Percentiles rank a stretch among this genome's conserved stretches.
Evolutionary conservation across 2,888 invertebrate genomes (phyloP).

Genomic region (Brenthis ino): DNA sequence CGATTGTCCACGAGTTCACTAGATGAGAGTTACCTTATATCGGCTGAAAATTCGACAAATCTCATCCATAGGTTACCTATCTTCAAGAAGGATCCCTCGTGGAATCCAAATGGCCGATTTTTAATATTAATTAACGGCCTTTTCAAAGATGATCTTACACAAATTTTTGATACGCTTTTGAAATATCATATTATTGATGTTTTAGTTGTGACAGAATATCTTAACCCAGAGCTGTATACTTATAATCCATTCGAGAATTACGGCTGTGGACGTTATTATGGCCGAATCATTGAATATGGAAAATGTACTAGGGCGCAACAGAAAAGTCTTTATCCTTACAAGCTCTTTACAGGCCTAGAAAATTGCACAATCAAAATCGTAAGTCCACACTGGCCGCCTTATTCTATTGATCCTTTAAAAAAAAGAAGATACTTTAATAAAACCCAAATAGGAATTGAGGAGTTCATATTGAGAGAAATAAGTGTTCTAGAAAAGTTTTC

Average conservation of each 20-base stretch:
- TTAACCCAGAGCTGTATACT: slow-evolving; percentile 50
- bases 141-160: slow-evolving; percentile 35
- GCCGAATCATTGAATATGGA: slow-evolving; percentile 51
- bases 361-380: slow-evolving; percentile 56
- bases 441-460: slow-evolving; percentile 42
- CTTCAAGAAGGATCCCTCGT: slow-evolving; percentile 46
- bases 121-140: slow-evolving; percentile 49
- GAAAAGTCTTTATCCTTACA: slow-evolving; percentile 48
- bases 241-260: slow-evolving; percentile 63
- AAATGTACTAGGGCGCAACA: slow-evolving; percentile 45
- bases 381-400: slow-evolving; percentile 57
- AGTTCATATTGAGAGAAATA: slow-evolving; percentile 48
- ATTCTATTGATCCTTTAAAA: slow-evolving; percentile 43
- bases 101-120: slow-evolving; percentile 55
- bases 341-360: slow-evolving; percentile 49
- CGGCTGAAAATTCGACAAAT: slow-evolving; percentile 37
- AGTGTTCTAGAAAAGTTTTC: slow-evolving; percentile 52
- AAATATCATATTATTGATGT: slow-evolving; percentile 48
- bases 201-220: slow-evolving; percentile 49
- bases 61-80: slow-evolving; percentile 40
- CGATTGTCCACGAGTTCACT: not conserved
- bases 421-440: not conserved
- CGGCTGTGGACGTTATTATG: slow-evolving; percentile 59
- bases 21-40: slow-evolving; percentile 49
- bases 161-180: slow-evolving; percentile 53